Percentiles rank a stretch among this genome's conserved stretches.
Conservation (phyloP, 2,113 vertebrate species). For the Coryphaenoides rupestris region DNA sequence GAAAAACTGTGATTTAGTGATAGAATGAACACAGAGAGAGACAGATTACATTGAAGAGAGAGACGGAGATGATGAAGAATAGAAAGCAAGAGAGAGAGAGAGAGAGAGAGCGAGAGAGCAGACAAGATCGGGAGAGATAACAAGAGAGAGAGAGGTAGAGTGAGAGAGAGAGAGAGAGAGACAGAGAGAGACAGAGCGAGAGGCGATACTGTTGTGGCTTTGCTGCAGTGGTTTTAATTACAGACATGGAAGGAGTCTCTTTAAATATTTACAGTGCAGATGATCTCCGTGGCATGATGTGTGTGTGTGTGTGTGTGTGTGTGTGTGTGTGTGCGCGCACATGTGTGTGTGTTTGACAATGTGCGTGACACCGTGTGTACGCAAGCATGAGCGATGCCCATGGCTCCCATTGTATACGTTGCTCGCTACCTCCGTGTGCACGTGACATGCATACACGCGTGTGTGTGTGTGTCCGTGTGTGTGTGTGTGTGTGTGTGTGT, state of each 20-base stretch:
- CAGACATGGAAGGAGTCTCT: constrained; percentile 60
- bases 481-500: neutral
- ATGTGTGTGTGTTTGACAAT: constrained; percentile 13
- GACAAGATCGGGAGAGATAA: neutral
- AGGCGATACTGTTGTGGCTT: constrained; percentile 46
- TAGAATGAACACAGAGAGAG: neutral
- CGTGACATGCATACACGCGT: constrained; percentile 6
- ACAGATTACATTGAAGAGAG: neutral
- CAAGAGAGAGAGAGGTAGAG: neutral
- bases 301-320: constrained; percentile 32
- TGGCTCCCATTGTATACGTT: neutral
- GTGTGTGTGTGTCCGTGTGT: constrained; percentile 7
- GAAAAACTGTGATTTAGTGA: neutral
- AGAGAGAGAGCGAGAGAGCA: neutral
- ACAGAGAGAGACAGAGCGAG: constrained; percentile 23
- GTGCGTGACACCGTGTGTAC: neutral
- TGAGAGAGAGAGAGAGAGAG: neutral
- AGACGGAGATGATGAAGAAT: constrained; percentile 17
- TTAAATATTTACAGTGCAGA: constrained; percentile 73
- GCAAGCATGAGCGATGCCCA: constrained; percentile 7
- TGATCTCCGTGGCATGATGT: constrained; percentile 42
- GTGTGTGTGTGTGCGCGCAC: constrained; percentile 31
- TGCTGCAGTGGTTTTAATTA: constrained; percentile 68
- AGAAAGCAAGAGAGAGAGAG: constrained; percentile 28
- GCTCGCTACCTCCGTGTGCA: neutral